Evolutionary conservation across 1,140 invertebrate genomes (phyloP), one percentile per base, ranked within the genome.

Genomic region (Sesamia nonagrioides): DNA sequence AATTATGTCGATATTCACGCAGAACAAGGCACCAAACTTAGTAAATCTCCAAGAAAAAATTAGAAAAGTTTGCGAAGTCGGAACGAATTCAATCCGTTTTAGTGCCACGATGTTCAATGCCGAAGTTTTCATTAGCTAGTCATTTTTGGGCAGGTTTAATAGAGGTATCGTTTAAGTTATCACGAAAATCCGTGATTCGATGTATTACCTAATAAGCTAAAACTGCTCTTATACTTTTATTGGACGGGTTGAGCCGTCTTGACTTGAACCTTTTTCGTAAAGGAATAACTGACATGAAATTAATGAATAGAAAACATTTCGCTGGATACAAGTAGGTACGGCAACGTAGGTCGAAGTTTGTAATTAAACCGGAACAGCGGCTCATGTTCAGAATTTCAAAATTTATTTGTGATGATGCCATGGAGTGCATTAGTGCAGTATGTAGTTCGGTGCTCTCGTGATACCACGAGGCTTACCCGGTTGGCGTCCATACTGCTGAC

Each of bases 381-480:
- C 42, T 66, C n/a, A 66, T 18, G 3, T 42, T 66, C 17, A 13
- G 37, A 58, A 50, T 15, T 35, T 33, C 33, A 35, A 15, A 18
- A 56, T 33, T 48, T 69, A 45, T n/a, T 17, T 35, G 63, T 71
- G 21, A 68, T 66, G 61, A 54, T 52, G 17, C 3, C 45, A 60
- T 54, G 40, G 27, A 80, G 79, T 77, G 66, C 48, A 27, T 73
- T 27, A 66, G 82, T 80, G 78, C 80, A 75, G 35, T 18, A 77
- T 73, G 27, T 69, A 60, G 0, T 40, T 54, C 77, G 42, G 82
- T 84, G 86, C 79, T 78, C 83, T 79, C 83, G 82, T 84, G 83
- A 69, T n/a, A 17, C 66, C 84, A 85, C 83, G 77, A 85, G 83
- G 79, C 92, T 94, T 94, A 94, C 92, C 92, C 92, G 87, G 78